A percentile compares a stretch with the other conserved stretches of the same genome.
Evolutionary conservation across 2,113 vertebrate genomes (phyloP).

Genomic region (Solea solea): DNA sequence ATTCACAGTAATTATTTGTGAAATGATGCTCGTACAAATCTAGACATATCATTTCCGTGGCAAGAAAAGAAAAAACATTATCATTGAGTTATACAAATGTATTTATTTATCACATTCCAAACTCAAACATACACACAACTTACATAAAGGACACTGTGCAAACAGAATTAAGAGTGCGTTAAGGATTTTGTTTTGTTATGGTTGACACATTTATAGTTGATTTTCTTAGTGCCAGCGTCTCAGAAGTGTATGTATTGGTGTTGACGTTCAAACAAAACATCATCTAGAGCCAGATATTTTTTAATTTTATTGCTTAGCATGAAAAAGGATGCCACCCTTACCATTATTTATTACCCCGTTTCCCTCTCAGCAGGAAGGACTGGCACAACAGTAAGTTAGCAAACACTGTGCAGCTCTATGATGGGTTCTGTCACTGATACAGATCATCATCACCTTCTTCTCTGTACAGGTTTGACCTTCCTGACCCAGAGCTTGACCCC

Average conservation of each 20-base stretch:
- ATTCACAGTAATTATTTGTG: too few relatives aligned
- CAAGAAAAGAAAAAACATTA: neutral
- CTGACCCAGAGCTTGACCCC: constrained; percentile 54
- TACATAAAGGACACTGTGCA: constrained; percentile 1
- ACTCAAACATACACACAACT: constrained; percentile 16
- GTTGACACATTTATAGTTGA: neutral
- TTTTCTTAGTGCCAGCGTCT: neutral
- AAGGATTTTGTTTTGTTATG: neutral
- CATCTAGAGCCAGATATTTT: neutral
- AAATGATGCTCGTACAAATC: neutral
- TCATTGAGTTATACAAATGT: neutral
- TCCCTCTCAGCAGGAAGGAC: neutral
- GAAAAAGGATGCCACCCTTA: neutral
- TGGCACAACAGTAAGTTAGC: neutral
- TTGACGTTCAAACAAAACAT: neutral
- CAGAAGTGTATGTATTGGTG: neutral
- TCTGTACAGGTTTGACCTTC: constrained; percentile 62
- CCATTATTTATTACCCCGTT: neutral
- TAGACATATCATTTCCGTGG: neutral
- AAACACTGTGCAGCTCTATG: neutral
- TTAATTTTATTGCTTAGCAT: neutral
- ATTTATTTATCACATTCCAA: constrained; percentile 15
- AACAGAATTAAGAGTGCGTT: constrained; percentile 9
- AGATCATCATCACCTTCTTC: constrained; percentile 82
- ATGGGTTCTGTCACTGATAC: constrained; percentile 75